Conservation (phyloP, 2,888 invertebrate species). For the Crepidodera aurea region DNA sequence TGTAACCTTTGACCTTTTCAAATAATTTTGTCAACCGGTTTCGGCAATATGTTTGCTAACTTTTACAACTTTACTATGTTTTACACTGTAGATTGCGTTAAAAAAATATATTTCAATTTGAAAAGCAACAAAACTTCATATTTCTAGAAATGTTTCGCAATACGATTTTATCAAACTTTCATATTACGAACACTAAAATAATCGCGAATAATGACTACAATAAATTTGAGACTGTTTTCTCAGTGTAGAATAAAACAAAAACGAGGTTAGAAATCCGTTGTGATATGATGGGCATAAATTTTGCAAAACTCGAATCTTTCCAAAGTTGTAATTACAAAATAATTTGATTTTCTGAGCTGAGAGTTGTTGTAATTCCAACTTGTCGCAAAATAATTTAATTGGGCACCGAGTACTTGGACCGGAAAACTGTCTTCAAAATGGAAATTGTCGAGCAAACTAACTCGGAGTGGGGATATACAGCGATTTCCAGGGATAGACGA, state of each 20-base stretch:
- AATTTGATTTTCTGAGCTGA: slow-evolving; percentile 57
- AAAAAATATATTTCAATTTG: no score
- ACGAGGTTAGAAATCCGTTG: slow-evolving; percentile 31
- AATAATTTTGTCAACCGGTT: no score
- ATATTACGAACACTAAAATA: no score
- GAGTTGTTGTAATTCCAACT: slow-evolving; percentile 51
- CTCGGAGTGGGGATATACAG: slow-evolving; percentile 10
- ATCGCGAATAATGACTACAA: background rate
- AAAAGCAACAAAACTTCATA: no score
- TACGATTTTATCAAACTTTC: no score
- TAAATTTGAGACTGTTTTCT: slow-evolving; percentile 11
- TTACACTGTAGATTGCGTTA: no score
- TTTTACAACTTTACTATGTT: no score
- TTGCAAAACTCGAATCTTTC: slow-evolving; percentile 47
- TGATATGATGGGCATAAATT: slow-evolving; percentile 40
- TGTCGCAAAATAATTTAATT: slow-evolving; percentile 45
- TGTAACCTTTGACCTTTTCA: no score
- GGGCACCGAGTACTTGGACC: slow-evolving; percentile 37
- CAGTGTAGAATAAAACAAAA: slow-evolving; percentile 19
- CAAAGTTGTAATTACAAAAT: slow-evolving; percentile 59
- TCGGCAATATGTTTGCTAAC: no score
- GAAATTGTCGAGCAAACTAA: slow-evolving; percentile 33
- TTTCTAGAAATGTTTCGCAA: no score
- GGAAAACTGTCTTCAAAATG: slow-evolving; percentile 38
- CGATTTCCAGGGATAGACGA: background rate